Conservation (phyloP, 2,113 vertebrate species). For the Copsychus sechellarum region DNA sequence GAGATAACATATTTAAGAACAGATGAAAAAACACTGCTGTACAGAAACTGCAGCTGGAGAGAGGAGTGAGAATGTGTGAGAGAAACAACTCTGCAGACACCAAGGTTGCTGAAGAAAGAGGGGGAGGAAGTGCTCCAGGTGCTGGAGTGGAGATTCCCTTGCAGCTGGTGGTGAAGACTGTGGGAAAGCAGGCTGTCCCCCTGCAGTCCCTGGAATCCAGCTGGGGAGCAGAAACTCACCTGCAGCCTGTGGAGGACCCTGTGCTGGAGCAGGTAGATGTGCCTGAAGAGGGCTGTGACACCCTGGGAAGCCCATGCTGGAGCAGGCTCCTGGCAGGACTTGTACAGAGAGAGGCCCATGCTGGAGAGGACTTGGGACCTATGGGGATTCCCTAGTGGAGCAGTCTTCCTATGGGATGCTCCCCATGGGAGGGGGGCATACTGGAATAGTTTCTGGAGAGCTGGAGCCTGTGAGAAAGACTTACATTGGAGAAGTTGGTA, state of each 20-base stretch:
- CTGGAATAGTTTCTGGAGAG: background rate
- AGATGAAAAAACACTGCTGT: background rate
- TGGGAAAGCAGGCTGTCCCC: background rate
- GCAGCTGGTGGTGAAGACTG: background rate
- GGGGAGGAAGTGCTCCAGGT: background rate
- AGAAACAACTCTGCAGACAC: background rate
- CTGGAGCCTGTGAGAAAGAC: background rate
- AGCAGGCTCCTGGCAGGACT: background rate
- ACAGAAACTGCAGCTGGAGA: background rate
- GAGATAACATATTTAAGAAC: background rate
- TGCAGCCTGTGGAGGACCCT: background rate
- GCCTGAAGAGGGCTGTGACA: background rate
- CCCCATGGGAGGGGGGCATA: rapidly evolving
- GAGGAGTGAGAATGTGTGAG: background rate
- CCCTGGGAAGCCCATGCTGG: background rate
- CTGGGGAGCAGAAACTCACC: background rate
- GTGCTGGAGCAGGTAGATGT: background rate
- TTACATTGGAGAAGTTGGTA: background rate
- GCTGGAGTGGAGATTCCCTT: rapidly evolving
- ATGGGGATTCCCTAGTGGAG: rapidly evolving
- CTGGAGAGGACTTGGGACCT: background rate
- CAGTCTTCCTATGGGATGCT: background rate
- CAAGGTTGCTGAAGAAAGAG: background rate
- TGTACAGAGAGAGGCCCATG: background rate
- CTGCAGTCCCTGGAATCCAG: background rate